Evolutionary conservation across 2,888 invertebrate species (phyloP).

Genomic region (Brachyptera putata): DNA sequence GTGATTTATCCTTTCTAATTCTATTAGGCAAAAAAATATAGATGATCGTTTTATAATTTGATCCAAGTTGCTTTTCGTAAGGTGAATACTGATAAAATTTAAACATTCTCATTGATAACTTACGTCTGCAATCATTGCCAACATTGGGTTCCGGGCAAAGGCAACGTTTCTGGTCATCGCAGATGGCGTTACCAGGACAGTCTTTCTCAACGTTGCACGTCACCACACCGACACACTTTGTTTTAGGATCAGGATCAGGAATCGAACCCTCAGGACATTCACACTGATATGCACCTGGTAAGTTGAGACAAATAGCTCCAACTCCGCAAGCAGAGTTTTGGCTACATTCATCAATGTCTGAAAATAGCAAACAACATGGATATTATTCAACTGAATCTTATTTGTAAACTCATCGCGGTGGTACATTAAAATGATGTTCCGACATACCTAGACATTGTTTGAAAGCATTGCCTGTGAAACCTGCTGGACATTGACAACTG

Average conservation of each 20-base stretch:
- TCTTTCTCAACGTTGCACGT: constrained; percentile 69
- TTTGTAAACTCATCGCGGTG: too few species aligned
- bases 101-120: too few species aligned
- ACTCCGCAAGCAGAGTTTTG: constrained; percentile 67
- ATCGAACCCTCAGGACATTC: constrained; percentile 76
- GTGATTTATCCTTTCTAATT: too few species aligned
- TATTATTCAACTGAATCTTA: too few species aligned
- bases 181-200: constrained; percentile 87
- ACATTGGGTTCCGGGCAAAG: constrained; percentile 87
- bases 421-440: not conserved
- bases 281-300: constrained; percentile 72
- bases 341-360: constrained; percentile 79
- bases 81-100: too few species aligned
- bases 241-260: constrained; percentile 78
- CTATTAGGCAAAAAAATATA: too few species aligned
- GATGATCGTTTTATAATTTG: too few species aligned
- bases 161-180: constrained; percentile 72
- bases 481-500: constrained; percentile 75
- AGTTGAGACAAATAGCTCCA: constrained; percentile 76
- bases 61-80: too few species aligned
- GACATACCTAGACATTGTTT: constrained; percentile 62
- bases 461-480: constrained; percentile 80
- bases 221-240: constrained; percentile 77
- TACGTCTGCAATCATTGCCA: constrained; percentile 88
- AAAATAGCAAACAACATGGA: constrained; percentile 16